These are phyloP conservation scores for Trichopoda pennipes DNA, from an alignment of 2,888 invertebrate genomes.

Conservation along the genomic window DNA sequence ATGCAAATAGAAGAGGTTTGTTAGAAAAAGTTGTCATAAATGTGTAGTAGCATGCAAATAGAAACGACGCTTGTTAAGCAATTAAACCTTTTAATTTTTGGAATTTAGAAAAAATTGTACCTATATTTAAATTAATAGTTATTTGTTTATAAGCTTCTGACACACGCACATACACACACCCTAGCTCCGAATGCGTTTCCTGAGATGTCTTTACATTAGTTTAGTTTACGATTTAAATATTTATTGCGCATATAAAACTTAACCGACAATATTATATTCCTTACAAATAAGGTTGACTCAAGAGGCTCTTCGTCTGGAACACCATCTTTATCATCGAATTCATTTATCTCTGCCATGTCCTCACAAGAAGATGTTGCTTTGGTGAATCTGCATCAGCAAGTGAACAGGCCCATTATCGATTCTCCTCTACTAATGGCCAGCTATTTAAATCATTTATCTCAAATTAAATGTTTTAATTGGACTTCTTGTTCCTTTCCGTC, in stretches of 20 bases:
- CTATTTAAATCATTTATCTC: conserved; percentile 94
- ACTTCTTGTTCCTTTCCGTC: conserved; percentile 86
- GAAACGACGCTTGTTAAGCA: too few species aligned
- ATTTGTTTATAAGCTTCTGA: background rate
- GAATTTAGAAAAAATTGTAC: too few species aligned
- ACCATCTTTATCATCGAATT: conserved; percentile 90
- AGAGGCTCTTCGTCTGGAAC: conserved; percentile 87
- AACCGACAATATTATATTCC: background rate
- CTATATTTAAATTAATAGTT: too few species aligned
- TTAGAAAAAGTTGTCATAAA: too few species aligned
- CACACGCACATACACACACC: conserved; percentile 24
- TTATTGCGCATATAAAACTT: background rate
- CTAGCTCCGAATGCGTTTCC: conserved; percentile 59
- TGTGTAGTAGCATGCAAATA: too few species aligned
- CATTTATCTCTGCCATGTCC: conserved; percentile 94
- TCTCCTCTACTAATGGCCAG: conserved; percentile 97
- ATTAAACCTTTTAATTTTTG: too few species aligned
- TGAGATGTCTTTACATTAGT: conserved; percentile 60
- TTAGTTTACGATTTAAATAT: conserved; percentile 41
- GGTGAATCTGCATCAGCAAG: conserved; percentile 96
- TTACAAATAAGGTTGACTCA: conserved; percentile 78
- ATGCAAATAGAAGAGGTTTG: too few species aligned
- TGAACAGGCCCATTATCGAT: conserved; percentile 94
- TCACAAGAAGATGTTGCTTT: conserved; percentile 95
- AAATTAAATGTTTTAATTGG: conserved; percentile 88